These are phyloP conservation scores for Talpa occidentalis DNA, from an alignment of 2,113 vertebrate species.

Conservation along the genomic window DNA sequence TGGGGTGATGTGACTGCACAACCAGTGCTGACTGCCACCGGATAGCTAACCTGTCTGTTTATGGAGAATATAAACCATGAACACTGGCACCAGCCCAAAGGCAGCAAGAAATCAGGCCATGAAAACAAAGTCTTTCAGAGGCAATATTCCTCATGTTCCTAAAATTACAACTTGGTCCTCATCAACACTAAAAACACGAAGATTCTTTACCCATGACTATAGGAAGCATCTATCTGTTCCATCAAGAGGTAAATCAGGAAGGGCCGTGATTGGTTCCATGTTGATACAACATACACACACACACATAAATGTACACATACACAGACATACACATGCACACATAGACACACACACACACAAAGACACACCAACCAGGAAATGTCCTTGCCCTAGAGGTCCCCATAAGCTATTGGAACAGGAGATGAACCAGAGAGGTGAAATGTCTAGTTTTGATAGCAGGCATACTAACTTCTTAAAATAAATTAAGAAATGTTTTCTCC, in stretches of 20 bases:
- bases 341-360: neutral
- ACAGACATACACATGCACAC: neutral
- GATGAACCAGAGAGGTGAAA: neutral
- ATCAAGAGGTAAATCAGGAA: neutral
- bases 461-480: neutral
- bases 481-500: neutral
- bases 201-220: neutral
- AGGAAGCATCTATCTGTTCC: neutral
- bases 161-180: neutral
- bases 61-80: slow-evolving; percentile 28
- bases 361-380: neutral
- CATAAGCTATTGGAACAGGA: neutral
- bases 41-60: slow-evolving; percentile 53
- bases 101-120: slow-evolving; percentile 14
- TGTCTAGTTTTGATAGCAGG: neutral
- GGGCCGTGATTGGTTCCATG: neutral
- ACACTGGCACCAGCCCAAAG: slow-evolving; percentile 26
- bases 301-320: neutral
- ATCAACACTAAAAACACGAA: neutral
- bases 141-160: neutral
- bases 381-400: neutral
- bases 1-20: neutral
- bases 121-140: slow-evolving; percentile 47
- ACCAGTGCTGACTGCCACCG: neutral
- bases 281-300: neutral